These are phyloP conservation scores for Merodon equestris DNA, from an alignment of 2,888 invertebrate genomes.

Conservation along the genomic window DNA sequence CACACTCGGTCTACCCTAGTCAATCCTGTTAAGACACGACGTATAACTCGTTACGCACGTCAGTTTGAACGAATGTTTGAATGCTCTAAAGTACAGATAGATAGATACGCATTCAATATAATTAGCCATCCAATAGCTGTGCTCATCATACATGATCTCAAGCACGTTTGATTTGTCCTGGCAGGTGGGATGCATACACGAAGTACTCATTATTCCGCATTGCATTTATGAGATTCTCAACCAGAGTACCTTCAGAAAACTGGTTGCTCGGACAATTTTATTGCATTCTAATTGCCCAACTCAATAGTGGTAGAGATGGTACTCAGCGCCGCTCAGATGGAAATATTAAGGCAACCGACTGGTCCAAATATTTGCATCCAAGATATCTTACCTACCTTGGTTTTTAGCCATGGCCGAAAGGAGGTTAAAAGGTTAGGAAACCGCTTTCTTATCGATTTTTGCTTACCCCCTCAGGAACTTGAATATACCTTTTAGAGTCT, in stretches of 20 bases:
- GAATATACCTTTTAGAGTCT: too few species aligned
- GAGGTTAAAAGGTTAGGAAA: conserved; percentile 60
- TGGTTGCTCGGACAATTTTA: conserved; percentile 50
- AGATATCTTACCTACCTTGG: conserved; percentile 35
- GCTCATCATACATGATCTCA: too few species aligned
- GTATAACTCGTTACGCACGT: conserved; percentile 18
- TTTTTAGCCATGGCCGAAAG: conserved; percentile 15
- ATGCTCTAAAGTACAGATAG: conserved; percentile 55
- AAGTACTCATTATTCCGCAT: conserved; percentile 27
- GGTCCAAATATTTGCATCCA: conserved; percentile 57
- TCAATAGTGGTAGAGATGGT: conserved; percentile 20
- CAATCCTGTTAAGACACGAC: background rate
- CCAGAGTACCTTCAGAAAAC: conserved; percentile 10
- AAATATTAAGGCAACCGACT: too few species aligned
- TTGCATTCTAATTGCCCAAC: conserved; percentile 64
- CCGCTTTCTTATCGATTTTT: conserved; percentile 2
- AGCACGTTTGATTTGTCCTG: conserved; percentile 2
- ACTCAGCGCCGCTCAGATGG: background rate
- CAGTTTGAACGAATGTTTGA: conserved; percentile 66
- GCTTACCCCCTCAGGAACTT: background rate
- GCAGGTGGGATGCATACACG: conserved; percentile 15
- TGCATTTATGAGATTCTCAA: background rate
- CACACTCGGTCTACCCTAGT: too few species aligned
- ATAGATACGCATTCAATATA: conserved; percentile 63
- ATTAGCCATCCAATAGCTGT: conserved; percentile 43